Percentiles rank a stretch among this genome's conserved stretches.
Evolutionary conservation across 2,888 invertebrate genomes (phyloP).

Genomic region (Diarsia mendica): DNA sequence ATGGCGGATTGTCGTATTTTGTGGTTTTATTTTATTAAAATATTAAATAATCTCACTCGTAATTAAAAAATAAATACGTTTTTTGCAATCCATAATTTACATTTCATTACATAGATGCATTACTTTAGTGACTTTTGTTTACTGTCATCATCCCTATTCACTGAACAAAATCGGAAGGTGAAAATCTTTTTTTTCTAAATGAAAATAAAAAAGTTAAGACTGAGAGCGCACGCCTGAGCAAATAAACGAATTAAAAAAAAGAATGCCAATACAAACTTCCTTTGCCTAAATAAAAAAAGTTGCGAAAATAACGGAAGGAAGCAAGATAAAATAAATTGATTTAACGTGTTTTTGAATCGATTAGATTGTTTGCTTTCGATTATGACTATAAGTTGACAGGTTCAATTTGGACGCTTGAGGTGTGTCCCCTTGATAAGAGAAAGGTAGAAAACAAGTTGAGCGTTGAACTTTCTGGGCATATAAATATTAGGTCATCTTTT

Average conservation of each 20-base stretch:
- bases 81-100: too few species aligned
- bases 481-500: constrained; percentile 4
- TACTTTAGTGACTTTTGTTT: too few species aligned
- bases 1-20: too few species aligned
- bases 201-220: constrained; percentile 35
- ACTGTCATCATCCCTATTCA: too few species aligned
- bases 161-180: not conserved
- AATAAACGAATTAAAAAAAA: constrained; percentile 31
- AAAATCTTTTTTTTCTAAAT: constrained; percentile 10
- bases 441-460: constrained; percentile 1
- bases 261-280: constrained; percentile 28
- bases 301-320: constrained; percentile 56
- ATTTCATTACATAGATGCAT: too few species aligned
- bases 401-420: constrained; percentile 35
- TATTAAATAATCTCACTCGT: too few species aligned
- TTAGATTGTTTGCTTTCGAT: constrained; percentile 35
- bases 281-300: constrained; percentile 32
- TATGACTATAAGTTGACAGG: constrained; percentile 32
- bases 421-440: constrained; percentile 48
- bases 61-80: too few species aligned
- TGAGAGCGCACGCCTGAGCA: constrained; percentile 37
- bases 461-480: constrained; percentile 8
- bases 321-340: constrained; percentile 53
- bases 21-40: too few species aligned
- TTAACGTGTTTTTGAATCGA: constrained; percentile 43